A percentile compares a stretch with the other conserved stretches of the same genome.
phyloP scores from a whole-genome alignment of 2,797 vertebrate species.

The Alcedo atthis region DNA sequence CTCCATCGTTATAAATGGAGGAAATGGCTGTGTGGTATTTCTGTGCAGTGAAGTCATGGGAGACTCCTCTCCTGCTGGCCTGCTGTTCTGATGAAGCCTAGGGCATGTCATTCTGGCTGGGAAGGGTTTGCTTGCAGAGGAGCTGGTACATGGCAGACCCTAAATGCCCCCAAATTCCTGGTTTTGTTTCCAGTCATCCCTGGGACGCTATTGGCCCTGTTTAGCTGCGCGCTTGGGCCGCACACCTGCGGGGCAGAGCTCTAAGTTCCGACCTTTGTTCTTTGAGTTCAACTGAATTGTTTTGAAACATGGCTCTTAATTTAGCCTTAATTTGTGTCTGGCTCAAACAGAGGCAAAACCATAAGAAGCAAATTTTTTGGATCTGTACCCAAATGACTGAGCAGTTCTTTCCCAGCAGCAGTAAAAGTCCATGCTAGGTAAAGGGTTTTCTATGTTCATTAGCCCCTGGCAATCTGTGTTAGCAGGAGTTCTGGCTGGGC shows the following conservation, averaged over 20 bases:
- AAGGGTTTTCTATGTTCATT: slow-evolving; percentile 57
- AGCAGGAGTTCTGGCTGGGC: slow-evolving; percentile 68
- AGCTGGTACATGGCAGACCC: neutral
- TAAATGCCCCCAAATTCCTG: neutral
- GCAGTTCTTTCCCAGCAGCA: slow-evolving; percentile 60
- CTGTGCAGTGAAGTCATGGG: neutral
- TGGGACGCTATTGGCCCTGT: neutral
- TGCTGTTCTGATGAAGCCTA: fast-evolving
- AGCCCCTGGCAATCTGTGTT: slow-evolving; percentile 71
- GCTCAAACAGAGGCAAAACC: slow-evolving; percentile 42
- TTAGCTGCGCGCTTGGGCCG: neutral
- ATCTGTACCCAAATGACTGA: slow-evolving; percentile 49
- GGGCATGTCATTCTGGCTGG: neutral
- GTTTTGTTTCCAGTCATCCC: neutral
- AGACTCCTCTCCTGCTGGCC: neutral
- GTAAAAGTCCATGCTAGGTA: slow-evolving; percentile 62
- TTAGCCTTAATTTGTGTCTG: slow-evolving; percentile 42
- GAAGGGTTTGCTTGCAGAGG: neutral
- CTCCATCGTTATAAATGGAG: neutral
- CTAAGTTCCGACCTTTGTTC: neutral
- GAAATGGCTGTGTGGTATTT: neutral
- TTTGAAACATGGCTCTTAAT: slow-evolving; percentile 45
- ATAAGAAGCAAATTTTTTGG: slow-evolving; percentile 57
- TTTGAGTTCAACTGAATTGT: neutral
- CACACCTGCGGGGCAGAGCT: slow-evolving; percentile 1